phyloP scores from a whole-genome alignment of 2,888 invertebrate genomes.

The Drosophila siamana region DNA sequence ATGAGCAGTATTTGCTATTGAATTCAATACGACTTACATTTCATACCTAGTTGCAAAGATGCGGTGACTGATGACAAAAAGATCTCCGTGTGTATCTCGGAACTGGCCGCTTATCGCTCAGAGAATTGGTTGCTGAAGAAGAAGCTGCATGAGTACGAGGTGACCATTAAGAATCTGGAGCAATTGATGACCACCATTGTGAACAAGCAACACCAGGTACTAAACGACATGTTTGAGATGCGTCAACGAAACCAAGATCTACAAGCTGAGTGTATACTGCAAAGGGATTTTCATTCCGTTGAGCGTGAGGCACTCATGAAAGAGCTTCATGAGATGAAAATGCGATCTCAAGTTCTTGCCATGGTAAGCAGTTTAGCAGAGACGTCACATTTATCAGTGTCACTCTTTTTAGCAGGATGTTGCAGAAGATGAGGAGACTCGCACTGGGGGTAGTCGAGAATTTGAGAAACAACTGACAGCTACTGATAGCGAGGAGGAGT shows the following conservation, averaged over 20 bases:
- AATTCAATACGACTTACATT: not conserved
- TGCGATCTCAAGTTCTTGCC: conserved; percentile 16
- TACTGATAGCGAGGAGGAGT: conserved; percentile 23
- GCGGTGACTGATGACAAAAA: conserved; percentile 28
- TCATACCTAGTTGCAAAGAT: not conserved
- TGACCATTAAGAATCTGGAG: conserved; percentile 79
- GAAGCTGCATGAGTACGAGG: conserved; percentile 67
- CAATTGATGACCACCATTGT: conserved; percentile 78
- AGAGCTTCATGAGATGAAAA: conserved; percentile 72
- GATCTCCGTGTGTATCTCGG: conserved; percentile 66
- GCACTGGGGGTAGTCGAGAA: conserved; percentile 7
- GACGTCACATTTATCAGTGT: too few relatives aligned
- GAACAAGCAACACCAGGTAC: conserved; percentile 78
- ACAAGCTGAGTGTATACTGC: conserved; percentile 71
- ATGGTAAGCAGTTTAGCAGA: too few relatives aligned
- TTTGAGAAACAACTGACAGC: not conserved
- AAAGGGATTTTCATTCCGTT: conserved; percentile 80
- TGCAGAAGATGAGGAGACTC: not conserved
- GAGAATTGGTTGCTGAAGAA: conserved; percentile 82
- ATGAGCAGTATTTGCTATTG: not conserved
- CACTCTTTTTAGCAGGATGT: not conserved
- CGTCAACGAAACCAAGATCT: conserved; percentile 72
- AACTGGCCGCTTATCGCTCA: conserved; percentile 71
- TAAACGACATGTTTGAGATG: conserved; percentile 75
- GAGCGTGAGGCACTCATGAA: conserved; percentile 77